These are phyloP conservation scores for Paratilapia polleni DNA, from an alignment of 2,113 vertebrate genomes.

Conservation along the genomic window DNA sequence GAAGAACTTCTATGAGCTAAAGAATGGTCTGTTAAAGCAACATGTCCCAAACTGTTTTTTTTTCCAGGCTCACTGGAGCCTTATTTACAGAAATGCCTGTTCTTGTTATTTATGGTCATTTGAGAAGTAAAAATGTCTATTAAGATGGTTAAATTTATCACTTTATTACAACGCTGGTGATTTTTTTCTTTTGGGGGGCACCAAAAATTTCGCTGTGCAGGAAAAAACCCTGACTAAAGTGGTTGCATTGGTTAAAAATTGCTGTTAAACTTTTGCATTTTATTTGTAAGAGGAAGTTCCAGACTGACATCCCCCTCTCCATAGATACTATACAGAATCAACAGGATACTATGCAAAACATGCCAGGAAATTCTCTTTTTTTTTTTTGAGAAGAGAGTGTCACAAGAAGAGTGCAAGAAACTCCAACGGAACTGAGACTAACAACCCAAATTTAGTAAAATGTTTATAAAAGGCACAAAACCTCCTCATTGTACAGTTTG, in stretches of 20 bases:
- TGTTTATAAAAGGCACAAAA: conserved; percentile 8
- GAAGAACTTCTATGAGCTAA: not conserved
- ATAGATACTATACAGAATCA: not conserved
- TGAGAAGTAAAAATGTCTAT: not conserved
- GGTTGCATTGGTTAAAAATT: not conserved
- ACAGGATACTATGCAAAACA: not conserved
- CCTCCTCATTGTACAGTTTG: not conserved
- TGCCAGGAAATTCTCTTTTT: conserved; percentile 5
- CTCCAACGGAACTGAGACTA: not conserved
- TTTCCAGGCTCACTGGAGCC: too few relatives aligned
- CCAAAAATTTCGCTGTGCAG: not conserved
- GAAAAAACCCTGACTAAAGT: not conserved
- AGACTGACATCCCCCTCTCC: not conserved
- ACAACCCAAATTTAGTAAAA: conserved; percentile 8
- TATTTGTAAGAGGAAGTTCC: conserved; percentile 1
- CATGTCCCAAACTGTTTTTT: not conserved
- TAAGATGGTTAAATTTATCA: not conserved
- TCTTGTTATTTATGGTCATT: not conserved
- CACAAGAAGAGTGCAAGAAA: conserved; percentile 1
- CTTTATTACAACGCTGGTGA: not conserved
- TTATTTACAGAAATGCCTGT: not conserved
- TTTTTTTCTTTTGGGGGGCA: not conserved
- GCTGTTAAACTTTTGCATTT: not conserved
- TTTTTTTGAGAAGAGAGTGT: not conserved
- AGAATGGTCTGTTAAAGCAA: not conserved